Evolutionary conservation across 1,140 invertebrate genomes (phyloP), one percentile per base, ranked within the genome.

Genomic region (Philopotamus ludificatus): DNA sequence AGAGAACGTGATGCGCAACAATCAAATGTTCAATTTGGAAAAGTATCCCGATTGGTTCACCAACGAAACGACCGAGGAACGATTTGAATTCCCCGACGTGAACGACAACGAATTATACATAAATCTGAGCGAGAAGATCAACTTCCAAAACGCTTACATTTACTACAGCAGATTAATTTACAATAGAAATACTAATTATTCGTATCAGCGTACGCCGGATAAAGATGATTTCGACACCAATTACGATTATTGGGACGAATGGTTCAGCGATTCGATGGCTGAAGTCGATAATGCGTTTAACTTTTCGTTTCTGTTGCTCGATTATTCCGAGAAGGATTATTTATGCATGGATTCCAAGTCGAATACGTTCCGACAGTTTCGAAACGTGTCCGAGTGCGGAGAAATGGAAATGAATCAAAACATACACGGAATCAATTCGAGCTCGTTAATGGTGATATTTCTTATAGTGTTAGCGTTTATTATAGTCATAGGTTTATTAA

Each of bases 1-100:
- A 16, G 79, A 82, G 16, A 63, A 78, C 9, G 78, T 76, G 0
- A 71, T 73, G 9, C 68, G 51, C 34, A 79, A 74, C 34, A 74
- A 77, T 20, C 57, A 68, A 49, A 3, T 50, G 16, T 0, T 22
- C 28, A 39, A 63, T 9, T 7, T n/a, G 10, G 21, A 45, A 41
- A 22, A 34, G 2, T 59, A 41, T 42, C 66, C 66, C 1, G 15
- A 63, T 4, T 67, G 66, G 66, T 58, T 42, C 25, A 28, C 26
- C 39, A 68, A 63, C 47, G 42, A 4, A 9, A 60, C 51, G 1
- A 21, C 18, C 26, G 12, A 15, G 41, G 15, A 53, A 7, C 50
- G 50, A 22, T 4, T 44, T 7, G 59, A 62, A 2, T 39, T 57
- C 3, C 1, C 15, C 21, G 57, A 57, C 12, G 28, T 16, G 9